Evolutionary conservation across 2,113 vertebrate species (phyloP).

Genomic region (Pygoscelis adeliae): DNA sequence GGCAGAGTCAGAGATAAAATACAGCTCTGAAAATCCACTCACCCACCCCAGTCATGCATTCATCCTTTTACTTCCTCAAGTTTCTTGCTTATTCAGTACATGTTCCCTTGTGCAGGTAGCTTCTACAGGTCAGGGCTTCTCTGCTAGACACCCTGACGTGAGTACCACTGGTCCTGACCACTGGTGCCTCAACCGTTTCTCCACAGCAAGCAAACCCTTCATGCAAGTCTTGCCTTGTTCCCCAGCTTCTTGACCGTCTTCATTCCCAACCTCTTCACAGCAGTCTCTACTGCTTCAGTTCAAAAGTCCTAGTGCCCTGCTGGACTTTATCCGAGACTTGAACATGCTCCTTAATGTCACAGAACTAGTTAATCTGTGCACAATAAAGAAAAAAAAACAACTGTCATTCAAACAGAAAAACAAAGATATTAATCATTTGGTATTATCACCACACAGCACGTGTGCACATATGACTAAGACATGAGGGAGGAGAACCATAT

Average conservation of each 20-base stretch:
- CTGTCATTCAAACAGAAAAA: constrained; percentile 12
- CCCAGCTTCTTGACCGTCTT: neutral
- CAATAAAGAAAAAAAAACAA: neutral
- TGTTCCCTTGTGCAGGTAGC: neutral
- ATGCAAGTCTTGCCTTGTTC: neutral
- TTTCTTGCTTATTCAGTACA: neutral
- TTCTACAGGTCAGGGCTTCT: neutral
- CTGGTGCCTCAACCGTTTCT: neutral
- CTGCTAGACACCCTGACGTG: neutral
- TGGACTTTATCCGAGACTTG: neutral
- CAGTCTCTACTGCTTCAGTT: neutral
- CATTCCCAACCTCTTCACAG: neutral
- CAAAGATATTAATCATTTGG: constrained; percentile 35
- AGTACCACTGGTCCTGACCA: neutral
- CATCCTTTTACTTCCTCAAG: neutral
- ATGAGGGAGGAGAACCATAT: constrained; percentile 41
- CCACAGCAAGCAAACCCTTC: neutral
- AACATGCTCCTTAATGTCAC: neutral
- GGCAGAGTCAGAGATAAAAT: neutral
- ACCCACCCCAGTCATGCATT: neutral
- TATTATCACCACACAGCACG: constrained; percentile 23
- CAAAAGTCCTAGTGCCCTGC: neutral
- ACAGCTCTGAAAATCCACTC: neutral
- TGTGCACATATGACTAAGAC: constrained; percentile 40
- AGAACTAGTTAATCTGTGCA: neutral